phyloP scores from a whole-genome alignment of 2,113 vertebrate species.

The Cygnus atratus region DNA sequence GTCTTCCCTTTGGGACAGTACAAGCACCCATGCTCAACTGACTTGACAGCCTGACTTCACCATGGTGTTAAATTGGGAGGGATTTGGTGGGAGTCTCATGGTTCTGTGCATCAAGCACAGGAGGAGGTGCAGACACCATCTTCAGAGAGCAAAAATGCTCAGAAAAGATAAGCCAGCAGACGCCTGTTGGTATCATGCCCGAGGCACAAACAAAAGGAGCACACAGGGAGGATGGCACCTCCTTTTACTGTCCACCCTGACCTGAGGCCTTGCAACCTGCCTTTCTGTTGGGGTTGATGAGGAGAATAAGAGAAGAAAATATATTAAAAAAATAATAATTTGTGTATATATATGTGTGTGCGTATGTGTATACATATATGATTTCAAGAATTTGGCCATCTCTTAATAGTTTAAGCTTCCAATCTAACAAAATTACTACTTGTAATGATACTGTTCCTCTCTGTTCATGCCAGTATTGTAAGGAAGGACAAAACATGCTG shows the following conservation, averaged over 20 bases:
- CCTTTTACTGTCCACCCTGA: not conserved
- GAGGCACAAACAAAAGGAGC: not conserved
- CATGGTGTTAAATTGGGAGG: not conserved
- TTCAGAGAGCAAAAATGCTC: not conserved
- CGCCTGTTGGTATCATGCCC: accelerated
- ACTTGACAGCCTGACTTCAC: not conserved
- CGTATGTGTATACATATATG: not conserved
- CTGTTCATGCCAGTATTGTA: not conserved
- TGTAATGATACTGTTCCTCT: not conserved
- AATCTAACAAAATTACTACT: not conserved
- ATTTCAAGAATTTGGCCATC: not conserved
- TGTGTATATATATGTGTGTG: not conserved
- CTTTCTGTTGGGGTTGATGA: not conserved
- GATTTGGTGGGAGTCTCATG: accelerated
- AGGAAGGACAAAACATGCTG: not conserved
- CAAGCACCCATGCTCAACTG: not conserved
- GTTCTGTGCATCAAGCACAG: not conserved
- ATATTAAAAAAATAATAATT: too few relatives aligned
- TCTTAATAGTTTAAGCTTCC: not conserved
- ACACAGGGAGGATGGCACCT: not conserved
- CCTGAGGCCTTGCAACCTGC: not conserved
- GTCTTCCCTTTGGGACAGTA: not conserved
- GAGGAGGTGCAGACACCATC: not conserved
- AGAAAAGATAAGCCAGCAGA: not conserved
- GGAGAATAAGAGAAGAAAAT: not conserved